Conservation (phyloP, 1,140 invertebrate genomes). For the Phthorimaea operculella region DNA sequence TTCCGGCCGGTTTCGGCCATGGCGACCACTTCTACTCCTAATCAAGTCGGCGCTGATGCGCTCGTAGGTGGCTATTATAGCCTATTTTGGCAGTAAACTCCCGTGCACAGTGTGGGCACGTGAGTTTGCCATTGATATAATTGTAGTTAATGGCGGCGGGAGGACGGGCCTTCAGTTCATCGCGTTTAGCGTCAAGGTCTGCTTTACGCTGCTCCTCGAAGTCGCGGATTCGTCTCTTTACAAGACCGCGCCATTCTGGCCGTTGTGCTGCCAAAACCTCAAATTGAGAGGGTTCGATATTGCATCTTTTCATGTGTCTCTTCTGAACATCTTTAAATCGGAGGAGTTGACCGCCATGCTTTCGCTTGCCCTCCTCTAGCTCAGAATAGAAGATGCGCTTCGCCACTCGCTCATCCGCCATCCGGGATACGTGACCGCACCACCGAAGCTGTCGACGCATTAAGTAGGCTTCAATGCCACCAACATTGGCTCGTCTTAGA, state of each 20-base stretch:
- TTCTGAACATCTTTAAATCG: neutral
- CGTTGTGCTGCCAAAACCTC: neutral
- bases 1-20: neutral
- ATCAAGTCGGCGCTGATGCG: neutral
- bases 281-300: neutral
- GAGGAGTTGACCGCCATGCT: conserved; percentile 2
- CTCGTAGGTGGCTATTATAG: neutral
- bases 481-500: conserved; percentile 3
- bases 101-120: neutral
- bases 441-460: conserved; percentile 20
- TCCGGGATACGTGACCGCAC: conserved; percentile 17
- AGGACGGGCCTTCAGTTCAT: neutral
- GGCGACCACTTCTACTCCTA: neutral
- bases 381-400: conserved; percentile 22
- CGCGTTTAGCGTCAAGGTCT: neutral
- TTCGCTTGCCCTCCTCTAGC: conserved; percentile 8
- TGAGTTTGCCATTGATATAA: neutral
- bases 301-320: neutral
- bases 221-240: neutral
- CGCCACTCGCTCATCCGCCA: conserved; percentile 16
- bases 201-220: neutral
- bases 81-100: neutral
- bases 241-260: neutral
- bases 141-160: neutral
- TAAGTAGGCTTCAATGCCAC: conserved; percentile 7